Base-by-base conservation (phyloP, 1,140 invertebrate species). In the Bombus terrestris region DNA sequence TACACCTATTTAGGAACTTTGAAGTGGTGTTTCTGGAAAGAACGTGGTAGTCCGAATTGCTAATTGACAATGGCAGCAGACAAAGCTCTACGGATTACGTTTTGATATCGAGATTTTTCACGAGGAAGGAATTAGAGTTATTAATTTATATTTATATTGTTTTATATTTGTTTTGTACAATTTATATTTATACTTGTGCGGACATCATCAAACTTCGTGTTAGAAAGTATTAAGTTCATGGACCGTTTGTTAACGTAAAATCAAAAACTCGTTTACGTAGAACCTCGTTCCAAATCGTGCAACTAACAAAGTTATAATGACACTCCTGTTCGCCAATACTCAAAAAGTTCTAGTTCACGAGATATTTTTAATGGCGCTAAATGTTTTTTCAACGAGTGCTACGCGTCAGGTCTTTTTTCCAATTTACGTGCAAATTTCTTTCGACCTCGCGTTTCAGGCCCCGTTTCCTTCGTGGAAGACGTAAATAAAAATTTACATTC, bases 371-470 rank as follows among this genome's bases (percentile, higher is more conserved):
- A 75, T 53, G 32, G 22, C 73, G 47, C 47, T 75, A 57, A 75
- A 57, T 22, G 6, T 68, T 37, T 79, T 79, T 53, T 37, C 28
- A 43, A 47, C 41, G 77, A 68, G 62, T 8, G 5, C 35, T 28
- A 5, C n/a, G 32, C 77, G 41, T 32, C 12, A 53, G 18, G 4
- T 4, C 12, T 66, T 68, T 41, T 28, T 32, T 62, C 18, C 62
- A 43, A 79, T 79, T 79, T 66, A 68, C 64, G 41, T 68, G 41
- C 35, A 68, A 79, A 79, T 78, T 78, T 66, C 28, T 22, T 53
- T 53, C 47, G 1, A 22, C 47, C 22, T 25, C 59, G 39, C 39
- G 37, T 32, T 32, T 32, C n/a, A 41, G 43, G 6, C 18, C 5
- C 5, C n/a, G 9, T 9, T 43, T 32, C 32, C n/a, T 64, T 12